These are phyloP conservation scores for Chromoteleia sp. DNA, from an alignment of 2,888 invertebrate genomes.

Conservation along the genomic window DNA sequence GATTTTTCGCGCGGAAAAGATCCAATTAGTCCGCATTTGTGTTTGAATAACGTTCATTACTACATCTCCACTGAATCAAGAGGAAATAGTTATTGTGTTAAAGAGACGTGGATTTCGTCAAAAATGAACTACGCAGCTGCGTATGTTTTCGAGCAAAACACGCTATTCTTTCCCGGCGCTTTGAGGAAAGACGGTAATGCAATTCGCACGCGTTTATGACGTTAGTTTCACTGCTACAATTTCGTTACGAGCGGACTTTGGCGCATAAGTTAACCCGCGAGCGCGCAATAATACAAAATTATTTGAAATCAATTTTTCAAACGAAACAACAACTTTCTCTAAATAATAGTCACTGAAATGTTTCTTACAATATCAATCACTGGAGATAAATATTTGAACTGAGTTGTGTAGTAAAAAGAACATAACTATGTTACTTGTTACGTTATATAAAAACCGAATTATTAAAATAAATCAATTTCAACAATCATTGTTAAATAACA, in stretches of 20 bases:
- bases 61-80: constrained; percentile 45
- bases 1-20: constrained; percentile 54
- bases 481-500: too few species aligned
- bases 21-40: constrained; percentile 60
- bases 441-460: too few species aligned
- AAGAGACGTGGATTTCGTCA: constrained; percentile 40
- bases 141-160: constrained; percentile 27
- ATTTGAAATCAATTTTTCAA: not conserved
- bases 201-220: constrained; percentile 16
- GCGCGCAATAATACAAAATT: not conserved
- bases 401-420: too few species aligned
- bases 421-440: too few species aligned
- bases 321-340: too few species aligned
- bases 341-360: too few species aligned
- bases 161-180: constrained; percentile 10
- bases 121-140: constrained; percentile 25
- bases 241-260: not conserved
- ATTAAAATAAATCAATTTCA: too few species aligned
- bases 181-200: constrained; percentile 2
- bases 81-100: constrained; percentile 54
- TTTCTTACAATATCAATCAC: too few species aligned
- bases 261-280: not conserved
- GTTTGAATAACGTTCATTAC: constrained; percentile 58
- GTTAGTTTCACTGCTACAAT: constrained; percentile 2
- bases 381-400: too few species aligned